Evolutionary conservation across 2,113 vertebrate genomes (phyloP).

Genomic region (Tiliqua scincoides): DNA sequence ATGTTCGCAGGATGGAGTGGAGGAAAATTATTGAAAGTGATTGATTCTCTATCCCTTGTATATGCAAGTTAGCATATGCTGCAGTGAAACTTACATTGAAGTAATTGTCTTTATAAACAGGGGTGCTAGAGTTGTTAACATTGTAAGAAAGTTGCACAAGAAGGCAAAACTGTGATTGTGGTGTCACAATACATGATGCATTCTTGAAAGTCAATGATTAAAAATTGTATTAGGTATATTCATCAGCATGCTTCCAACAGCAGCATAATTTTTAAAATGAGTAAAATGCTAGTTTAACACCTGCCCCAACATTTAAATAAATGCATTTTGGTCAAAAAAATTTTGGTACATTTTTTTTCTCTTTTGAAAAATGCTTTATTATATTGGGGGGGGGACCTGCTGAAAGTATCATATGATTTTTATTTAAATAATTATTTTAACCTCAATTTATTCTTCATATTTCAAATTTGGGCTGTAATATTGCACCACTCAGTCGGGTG

Average conservation of each 20-base stretch:
- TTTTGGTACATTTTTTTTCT: neutral
- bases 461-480: constrained; percentile 36
- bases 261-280: neutral
- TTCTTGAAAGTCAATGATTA: neutral
- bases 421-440: constrained; percentile 45
- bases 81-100: neutral
- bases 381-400: constrained; percentile 9
- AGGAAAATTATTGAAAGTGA: neutral
- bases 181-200: neutral
- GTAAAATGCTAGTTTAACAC: neutral
- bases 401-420: constrained; percentile 42
- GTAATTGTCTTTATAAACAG: neutral
- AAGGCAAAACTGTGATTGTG: neutral
- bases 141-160: neutral
- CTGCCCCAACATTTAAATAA: neutral
- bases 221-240: neutral
- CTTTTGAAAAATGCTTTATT: neutral
- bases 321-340: neutral
- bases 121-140: neutral
- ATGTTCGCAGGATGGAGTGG: neutral
- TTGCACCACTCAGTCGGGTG: constrained; percentile 3
- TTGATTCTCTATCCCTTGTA: neutral
- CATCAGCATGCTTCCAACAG: neutral
- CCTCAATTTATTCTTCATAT: constrained; percentile 42
- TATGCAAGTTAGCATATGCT: neutral